phyloP scores from a whole-genome alignment of 1,140 invertebrate species.

The Eciton burchellii region DNA sequence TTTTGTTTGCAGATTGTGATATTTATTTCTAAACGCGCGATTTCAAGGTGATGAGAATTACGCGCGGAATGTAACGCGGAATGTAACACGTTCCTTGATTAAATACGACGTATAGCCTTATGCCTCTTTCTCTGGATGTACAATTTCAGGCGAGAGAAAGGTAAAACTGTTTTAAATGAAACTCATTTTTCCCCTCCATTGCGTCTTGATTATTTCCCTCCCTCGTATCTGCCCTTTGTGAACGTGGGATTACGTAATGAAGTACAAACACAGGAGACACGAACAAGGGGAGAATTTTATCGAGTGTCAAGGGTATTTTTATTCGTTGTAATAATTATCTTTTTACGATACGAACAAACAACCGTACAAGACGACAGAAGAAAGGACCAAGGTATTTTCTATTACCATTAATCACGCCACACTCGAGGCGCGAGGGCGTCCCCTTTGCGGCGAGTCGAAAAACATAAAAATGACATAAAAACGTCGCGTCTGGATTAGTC shows the following conservation, averaged over 20 bases:
- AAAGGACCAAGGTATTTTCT: background rate
- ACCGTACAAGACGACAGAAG: background rate
- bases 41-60: too few relatives aligned
- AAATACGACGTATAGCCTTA: too few relatives aligned
- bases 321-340: background rate
- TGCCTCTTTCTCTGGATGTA: too few relatives aligned
- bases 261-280: background rate
- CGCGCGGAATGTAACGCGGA: too few relatives aligned
- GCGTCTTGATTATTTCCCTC: too few relatives aligned
- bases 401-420: constrained; percentile 4
- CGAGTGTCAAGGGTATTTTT: background rate
- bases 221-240: too few relatives aligned
- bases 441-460: background rate
- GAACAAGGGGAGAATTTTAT: constrained; percentile 4
- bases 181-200: background rate
- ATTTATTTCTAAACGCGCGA: too few relatives aligned
- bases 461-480: constrained; percentile 16
- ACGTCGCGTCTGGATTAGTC: background rate
- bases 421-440: background rate
- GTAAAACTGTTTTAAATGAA: background rate
- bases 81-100: too few relatives aligned
- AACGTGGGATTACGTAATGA: too few relatives aligned
- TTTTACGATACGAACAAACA: background rate
- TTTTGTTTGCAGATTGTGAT: too few relatives aligned
- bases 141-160: too few relatives aligned